These are phyloP conservation scores for Menura novaehollandiae DNA, from an alignment of 2,113 vertebrate species.

Conservation along the genomic window DNA sequence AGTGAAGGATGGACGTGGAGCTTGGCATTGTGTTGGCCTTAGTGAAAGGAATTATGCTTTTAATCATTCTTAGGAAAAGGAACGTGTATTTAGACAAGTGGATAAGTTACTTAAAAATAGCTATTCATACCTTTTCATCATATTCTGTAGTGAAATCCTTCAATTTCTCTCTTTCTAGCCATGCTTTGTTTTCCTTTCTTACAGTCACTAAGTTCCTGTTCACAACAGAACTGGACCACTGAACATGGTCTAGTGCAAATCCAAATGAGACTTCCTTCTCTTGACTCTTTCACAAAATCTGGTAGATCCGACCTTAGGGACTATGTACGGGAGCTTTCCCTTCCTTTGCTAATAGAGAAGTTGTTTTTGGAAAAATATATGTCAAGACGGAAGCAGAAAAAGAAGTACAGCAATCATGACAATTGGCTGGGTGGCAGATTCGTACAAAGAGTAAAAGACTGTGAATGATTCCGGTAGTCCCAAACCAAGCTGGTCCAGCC, in stretches of 20 bases:
- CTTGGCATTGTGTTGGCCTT: not conserved
- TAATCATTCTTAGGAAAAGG: not conserved
- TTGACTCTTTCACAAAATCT: not conserved
- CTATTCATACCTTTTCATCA: not conserved
- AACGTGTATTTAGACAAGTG: not conserved
- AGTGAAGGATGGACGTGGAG: not conserved
- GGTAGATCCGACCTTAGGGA: not conserved
- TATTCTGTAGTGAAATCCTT: not conserved
- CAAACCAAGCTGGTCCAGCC: not conserved
- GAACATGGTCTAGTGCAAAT: not conserved
- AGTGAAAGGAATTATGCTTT: not conserved
- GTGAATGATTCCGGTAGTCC: rapidly evolving
- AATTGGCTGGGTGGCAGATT: not conserved
- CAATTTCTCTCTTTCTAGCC: not conserved
- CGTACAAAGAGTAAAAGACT: not conserved
- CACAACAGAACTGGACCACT: not conserved
- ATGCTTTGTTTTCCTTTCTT: not conserved
- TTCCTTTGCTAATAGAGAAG: not conserved
- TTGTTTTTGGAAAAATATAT: not conserved
- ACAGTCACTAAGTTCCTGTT: not conserved
- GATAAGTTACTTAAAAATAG: not conserved
- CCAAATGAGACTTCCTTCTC: not conserved
- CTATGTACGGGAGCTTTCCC: not conserved
- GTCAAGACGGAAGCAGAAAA: not conserved
- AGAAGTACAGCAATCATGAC: not conserved